Evolutionary conservation across 1,140 invertebrate species (phyloP).

Genomic region (Gryllus bimaculatus): DNA sequence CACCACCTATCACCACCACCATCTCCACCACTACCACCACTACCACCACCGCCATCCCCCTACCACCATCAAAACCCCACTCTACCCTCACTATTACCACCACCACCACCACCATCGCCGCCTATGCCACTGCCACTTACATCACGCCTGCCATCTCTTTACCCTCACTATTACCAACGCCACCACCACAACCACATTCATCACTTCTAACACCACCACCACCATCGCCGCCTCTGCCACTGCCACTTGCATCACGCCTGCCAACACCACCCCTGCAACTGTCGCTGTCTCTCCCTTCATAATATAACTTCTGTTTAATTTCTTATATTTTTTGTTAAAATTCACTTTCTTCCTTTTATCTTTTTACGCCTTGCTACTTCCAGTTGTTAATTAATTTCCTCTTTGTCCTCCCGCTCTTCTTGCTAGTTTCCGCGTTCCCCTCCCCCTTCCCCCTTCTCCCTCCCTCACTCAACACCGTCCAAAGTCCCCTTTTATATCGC

Average conservation of each 20-base stretch:
- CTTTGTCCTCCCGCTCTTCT: neutral
- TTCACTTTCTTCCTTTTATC: constrained; percentile 5
- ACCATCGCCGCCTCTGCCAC: neutral
- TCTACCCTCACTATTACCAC: too few relatives aligned
- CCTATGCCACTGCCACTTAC: neutral
- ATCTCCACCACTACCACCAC: too few relatives aligned
- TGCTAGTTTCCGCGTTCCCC: neutral
- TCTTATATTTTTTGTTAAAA: neutral
- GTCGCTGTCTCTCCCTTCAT: neutral
- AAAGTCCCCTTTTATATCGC: too few relatives aligned
- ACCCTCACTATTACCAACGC: neutral
- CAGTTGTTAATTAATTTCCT: constrained; percentile 5
- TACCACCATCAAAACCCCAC: too few relatives aligned
- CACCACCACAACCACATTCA: neutral
- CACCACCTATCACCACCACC: neutral
- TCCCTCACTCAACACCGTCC: too few relatives aligned
- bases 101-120: too few relatives aligned
- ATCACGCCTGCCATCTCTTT: neutral
- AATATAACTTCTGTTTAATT: constrained; percentile 6
- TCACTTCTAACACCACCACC: neutral
- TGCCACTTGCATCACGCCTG: neutral
- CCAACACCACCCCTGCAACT: neutral
- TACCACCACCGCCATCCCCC: too few relatives aligned
- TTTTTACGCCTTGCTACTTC: neutral
- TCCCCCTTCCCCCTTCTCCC: neutral